Evolutionary conservation across 2,113 vertebrate genomes (phyloP), one percentile per base, ranked within the genome.

Genomic region (Sphaerodactylus townsendi): DNA sequence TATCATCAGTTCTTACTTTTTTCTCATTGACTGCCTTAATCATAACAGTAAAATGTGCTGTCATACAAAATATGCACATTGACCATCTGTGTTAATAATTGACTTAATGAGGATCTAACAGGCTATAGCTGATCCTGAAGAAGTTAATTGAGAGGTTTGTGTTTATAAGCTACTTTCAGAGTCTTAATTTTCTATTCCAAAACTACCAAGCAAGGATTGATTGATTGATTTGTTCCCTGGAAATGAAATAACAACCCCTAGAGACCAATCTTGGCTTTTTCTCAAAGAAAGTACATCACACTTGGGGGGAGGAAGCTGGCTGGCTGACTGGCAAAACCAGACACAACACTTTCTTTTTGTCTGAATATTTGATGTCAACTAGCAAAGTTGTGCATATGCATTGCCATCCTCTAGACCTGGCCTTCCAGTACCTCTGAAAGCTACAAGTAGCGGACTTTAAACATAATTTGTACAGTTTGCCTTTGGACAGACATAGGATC

Each of bases 201-300:
- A 10, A 4, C 92, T 39, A 82, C 88, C 77, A 93, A 93, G 78
- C 64, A 92, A 1, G 0, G 91, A 94, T 83, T 93, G 93, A 93
- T 92, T 91, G 90, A 95, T 95, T 95, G 94, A 95, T 95, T 94
- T 87, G 64, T 93, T 94, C 91, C 93, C 93, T 87, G 91, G 88
- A 93, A 95, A 88, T 83, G 93, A 94, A 96, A 94, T 86, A 94
- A 91, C 91, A 93, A 78, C 87, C 88, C 66, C 91, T 87, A 78
- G 84, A 92, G 93, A 83, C 62, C 88, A 85, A 82, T 64, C 70
- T 93, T 93, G 95, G 93, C 92, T 87, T 84, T 86, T 91, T 77
- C 86, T 87, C 92, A 93, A 81, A 90, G 46, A 91, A 90, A 88
- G 72, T 44, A 92, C 59, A 69, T 19, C 2, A 82, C 21, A 41